Evolutionary conservation across 2,797 vertebrate species (phyloP).

Genomic region (Capromys pilorides): DNA sequence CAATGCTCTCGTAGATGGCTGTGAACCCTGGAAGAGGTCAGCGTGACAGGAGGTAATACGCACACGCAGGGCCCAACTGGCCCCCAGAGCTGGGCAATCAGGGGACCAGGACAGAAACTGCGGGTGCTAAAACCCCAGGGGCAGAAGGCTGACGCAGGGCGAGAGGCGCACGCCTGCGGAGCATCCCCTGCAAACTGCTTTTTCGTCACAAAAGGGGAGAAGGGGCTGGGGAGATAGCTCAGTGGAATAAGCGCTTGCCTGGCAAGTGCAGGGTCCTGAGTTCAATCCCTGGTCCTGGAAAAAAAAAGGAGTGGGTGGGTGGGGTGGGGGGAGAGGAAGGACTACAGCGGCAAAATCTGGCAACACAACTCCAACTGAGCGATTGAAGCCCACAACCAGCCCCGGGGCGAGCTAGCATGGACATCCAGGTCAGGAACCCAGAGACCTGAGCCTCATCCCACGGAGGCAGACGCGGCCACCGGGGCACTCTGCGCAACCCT

Average conservation of each 20-base stretch:
- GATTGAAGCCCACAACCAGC: neutral
- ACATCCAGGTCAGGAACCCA: no score
- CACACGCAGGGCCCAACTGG: neutral
- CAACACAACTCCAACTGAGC: neutral
- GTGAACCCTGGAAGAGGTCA: slow-evolving; percentile 85
- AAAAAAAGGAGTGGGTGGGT: no score
- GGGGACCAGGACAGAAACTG: neutral
- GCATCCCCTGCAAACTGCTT: neutral
- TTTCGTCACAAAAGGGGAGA: neutral
- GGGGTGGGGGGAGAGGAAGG: neutral
- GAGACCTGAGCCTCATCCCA: neutral
- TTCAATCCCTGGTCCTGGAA: no score
- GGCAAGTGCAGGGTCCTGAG: no score
- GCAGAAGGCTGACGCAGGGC: neutral
- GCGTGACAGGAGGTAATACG: slow-evolving; percentile 32
- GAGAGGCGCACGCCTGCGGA: neutral
- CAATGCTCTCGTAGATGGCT: slow-evolving; percentile 88
- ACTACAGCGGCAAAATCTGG: neutral
- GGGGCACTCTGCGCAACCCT: neutral
- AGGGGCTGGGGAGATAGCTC: no score
- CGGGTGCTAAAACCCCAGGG: neutral
- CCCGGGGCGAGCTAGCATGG: neutral
- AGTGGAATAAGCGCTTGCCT: no score
- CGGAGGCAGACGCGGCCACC: neutral
- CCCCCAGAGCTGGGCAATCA: neutral